Base-by-base conservation (phyloP, 2,888 invertebrate genomes). In the Drosophila silvestris region DNA sequence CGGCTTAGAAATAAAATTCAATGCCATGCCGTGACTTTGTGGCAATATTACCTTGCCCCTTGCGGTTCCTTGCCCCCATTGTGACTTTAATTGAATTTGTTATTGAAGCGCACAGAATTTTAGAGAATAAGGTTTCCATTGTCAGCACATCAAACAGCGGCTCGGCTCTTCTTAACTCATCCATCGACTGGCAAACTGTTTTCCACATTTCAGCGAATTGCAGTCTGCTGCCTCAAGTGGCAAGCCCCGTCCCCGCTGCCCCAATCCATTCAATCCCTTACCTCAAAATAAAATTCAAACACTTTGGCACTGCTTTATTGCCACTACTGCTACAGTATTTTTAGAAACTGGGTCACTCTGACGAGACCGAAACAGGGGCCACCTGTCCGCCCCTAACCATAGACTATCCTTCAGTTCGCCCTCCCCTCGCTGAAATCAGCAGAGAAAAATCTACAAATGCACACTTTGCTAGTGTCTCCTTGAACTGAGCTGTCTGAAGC, bases 311-410 rank as follows among this genome's bases (percentile, higher is more conserved):
- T 81, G 81, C 74, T 75, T 72, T 83, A 77, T 83, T 73, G 72
- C 79, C 62, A 62, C 41, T n/a, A 30, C 28, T 59, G 74, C 70
- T 56, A 59, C 52, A 68, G 82, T 88, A 88, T 85, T 85, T 88
- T 85, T 88, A 83, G 89, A 88, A 85, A 74, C 85, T 85, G 70
- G 88, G 88, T 85, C 88, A 85, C 53, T 72, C 60, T 62, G 74
- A 54, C 66, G 63, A 22, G 77, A 47, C 51, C 56, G 22, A 28
- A 41, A 47, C 73, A 47, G 77, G 69, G 70, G 70, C 80, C 87
- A 87, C 79, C 80, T 79, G 79, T 65, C 75, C 67, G 28, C 26
- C 35, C 56, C 58, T 28, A 33, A 30, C 47, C n/a, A 41, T 2
- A 14, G 32, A 39, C 16, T 44, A 47, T 12, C 35, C 26, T 26